phyloP scores from a whole-genome alignment of 2,797 vertebrate genomes.

The Crenichthys baileyi region DNA sequence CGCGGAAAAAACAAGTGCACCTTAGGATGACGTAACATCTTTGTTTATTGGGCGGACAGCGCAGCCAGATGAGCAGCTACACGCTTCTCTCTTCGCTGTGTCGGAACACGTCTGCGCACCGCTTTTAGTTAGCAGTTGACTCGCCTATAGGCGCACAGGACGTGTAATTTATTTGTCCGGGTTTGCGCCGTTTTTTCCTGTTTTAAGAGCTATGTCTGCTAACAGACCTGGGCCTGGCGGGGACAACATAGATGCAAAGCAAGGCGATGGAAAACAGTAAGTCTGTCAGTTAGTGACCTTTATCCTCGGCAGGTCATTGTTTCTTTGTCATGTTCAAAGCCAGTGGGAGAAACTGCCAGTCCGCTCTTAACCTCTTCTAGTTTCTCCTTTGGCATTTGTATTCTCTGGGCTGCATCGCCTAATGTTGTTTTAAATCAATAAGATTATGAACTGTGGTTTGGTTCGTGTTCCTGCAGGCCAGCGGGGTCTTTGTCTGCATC shows the following conservation, averaged over 20 bases:
- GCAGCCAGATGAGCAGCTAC: not conserved
- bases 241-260: constrained; percentile 71
- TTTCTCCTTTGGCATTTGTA: not conserved
- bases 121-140: not conserved
- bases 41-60: constrained; percentile 32
- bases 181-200: not conserved
- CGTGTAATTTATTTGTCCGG: not conserved
- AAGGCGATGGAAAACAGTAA: constrained; percentile 64
- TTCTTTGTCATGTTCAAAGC: constrained; percentile 1
- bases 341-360: not conserved
- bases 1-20: not conserved
- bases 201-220: constrained; percentile 61
- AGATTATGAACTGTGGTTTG: not conserved
- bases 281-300: constrained; percentile 28
- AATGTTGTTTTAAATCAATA: not conserved
- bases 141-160: not conserved
- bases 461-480: constrained; percentile 39
- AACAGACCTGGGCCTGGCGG: constrained; percentile 38
- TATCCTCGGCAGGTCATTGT: constrained; percentile 14
- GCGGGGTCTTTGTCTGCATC: constrained; percentile 17
- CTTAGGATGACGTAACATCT: constrained; percentile 33
- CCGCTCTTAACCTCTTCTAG: not conserved
- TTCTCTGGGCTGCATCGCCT: not conserved
- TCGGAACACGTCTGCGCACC: not conserved
- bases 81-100: not conserved